Conservation (phyloP, 2,797 vertebrate species). For the Sebastiscus albofasciatus region DNA sequence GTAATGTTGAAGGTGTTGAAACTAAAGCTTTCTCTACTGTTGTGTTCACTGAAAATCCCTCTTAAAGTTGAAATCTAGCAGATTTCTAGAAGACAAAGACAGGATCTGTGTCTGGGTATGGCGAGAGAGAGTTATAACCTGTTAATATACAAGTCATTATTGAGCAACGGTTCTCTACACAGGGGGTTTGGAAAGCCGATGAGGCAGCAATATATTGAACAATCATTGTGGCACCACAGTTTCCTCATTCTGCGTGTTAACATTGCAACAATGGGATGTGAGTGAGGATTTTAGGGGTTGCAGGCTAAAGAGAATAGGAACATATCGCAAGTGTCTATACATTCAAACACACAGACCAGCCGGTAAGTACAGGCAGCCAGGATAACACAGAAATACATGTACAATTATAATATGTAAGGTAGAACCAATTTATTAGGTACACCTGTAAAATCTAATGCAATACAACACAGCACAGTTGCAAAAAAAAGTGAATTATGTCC, state of each 20-base stretch:
- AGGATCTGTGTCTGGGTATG: neutral
- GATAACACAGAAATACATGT: neutral
- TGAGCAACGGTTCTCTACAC: neutral
- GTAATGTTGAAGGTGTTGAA: neutral
- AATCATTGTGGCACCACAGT: neutral
- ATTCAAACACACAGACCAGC: neutral
- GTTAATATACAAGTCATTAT: neutral
- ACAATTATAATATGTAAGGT: neutral
- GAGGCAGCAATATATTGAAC: neutral
- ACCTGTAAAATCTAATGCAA: neutral
- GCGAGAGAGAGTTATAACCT: neutral
- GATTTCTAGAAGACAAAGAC: neutral
- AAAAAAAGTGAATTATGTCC: neutral
- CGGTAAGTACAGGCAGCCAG: neutral
- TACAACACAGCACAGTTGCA: neutral
- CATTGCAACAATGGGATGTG: neutral
- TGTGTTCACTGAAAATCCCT: neutral
- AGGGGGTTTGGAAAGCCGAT: neutral
- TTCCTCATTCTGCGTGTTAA: constrained; percentile 13
- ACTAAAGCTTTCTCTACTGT: neutral
- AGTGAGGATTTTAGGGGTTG: neutral
- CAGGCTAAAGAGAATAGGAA: neutral
- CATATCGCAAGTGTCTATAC: neutral
- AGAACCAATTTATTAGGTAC: neutral
- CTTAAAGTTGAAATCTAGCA: neutral